phyloP scores from a whole-genome alignment of 2,113 vertebrate genomes.

The Mionectes macconnelli region DNA sequence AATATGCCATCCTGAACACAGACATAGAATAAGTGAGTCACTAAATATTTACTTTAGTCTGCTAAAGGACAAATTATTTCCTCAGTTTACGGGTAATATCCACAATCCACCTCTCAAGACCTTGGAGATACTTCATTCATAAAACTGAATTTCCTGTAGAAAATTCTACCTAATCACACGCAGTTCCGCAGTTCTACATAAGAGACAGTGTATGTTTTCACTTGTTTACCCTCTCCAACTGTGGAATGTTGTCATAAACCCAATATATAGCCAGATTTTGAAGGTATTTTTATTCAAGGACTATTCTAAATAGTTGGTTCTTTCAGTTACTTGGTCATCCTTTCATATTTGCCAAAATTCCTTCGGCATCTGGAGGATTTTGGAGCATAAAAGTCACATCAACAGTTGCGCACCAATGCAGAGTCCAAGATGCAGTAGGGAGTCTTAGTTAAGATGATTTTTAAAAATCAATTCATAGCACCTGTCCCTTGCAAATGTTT shows the following conservation, averaged over 20 bases:
- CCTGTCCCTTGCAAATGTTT: background rate
- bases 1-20: background rate
- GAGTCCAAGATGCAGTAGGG: background rate
- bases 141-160: background rate
- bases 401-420: background rate
- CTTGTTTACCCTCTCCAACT: background rate
- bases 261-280: background rate
- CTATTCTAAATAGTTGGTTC: background rate
- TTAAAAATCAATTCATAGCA: background rate
- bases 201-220: background rate
- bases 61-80: background rate
- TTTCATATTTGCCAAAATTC: background rate
- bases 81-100: background rate
- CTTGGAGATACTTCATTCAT: background rate
- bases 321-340: background rate
- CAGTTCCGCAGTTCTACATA: background rate
- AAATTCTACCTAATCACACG: background rate
- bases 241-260: background rate
- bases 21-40: background rate
- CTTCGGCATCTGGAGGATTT: background rate
- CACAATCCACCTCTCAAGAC: background rate
- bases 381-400: background rate
- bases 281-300: background rate
- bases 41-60: background rate
- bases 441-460: background rate